Conservation (phyloP, 2,797 vertebrate genomes). For the Paramormyrops hopkinsi region DNA sequence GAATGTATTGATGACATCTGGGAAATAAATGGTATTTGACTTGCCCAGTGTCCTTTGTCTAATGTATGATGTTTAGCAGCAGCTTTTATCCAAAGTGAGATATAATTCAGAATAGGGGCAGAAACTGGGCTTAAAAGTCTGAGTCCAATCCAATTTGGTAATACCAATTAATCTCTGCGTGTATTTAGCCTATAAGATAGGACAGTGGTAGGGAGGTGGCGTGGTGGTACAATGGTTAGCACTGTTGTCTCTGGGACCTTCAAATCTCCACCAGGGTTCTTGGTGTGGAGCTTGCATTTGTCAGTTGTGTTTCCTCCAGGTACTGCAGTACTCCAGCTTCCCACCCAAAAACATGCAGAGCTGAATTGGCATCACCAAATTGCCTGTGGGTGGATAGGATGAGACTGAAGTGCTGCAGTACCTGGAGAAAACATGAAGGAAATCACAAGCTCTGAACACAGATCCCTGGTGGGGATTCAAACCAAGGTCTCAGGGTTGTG, state of each 20-base stretch:
- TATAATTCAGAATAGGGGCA: not conserved
- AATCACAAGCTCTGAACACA: not conserved
- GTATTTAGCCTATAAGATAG: not conserved
- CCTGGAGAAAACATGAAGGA: not conserved
- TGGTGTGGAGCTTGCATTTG: not conserved
- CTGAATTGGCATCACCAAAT: too few species aligned
- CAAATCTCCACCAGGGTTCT: not conserved
- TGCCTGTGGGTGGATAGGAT: too few species aligned
- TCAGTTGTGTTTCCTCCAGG: not conserved
- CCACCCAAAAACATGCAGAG: not conserved
- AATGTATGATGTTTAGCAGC: not conserved
- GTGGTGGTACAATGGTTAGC: not conserved
- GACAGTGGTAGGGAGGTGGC: too few species aligned
- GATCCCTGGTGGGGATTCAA: not conserved
- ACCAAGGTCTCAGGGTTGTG: not conserved
- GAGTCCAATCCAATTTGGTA: not conserved
- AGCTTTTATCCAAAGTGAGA: not conserved
- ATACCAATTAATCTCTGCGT: not conserved
- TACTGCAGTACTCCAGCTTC: not conserved
- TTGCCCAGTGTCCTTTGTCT: not conserved
- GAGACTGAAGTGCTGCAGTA: not conserved
- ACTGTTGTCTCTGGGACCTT: not conserved
- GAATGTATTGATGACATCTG: not conserved
- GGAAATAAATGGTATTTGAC: not conserved
- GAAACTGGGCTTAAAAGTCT: not conserved